phyloP scores from a whole-genome alignment of 2,113 vertebrate genomes.

The Urocitellus parryii region DNA sequence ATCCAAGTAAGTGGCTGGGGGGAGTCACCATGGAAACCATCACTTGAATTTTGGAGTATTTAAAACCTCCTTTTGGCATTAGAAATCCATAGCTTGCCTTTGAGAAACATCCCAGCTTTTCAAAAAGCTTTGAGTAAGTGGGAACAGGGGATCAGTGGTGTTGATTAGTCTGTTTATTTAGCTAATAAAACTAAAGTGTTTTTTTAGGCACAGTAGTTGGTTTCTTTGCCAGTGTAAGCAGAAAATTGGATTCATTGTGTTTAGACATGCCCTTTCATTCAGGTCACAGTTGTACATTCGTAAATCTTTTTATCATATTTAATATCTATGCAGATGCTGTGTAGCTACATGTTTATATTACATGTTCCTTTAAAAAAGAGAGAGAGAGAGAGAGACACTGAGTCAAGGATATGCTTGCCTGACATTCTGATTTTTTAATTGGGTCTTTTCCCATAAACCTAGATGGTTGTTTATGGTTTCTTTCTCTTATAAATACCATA shows the following conservation, averaged over 20 bases:
- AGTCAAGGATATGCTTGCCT: conserved; percentile 35
- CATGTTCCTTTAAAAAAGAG: conserved; percentile 26
- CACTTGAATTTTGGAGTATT: conserved; percentile 22
- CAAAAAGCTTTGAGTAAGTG: conserved; percentile 24
- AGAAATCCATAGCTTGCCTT: conserved; percentile 39
- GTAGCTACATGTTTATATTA: conserved; percentile 66
- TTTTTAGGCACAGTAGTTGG: conserved; percentile 53
- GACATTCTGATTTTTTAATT: conserved; percentile 53
- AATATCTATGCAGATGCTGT: conserved; percentile 76
- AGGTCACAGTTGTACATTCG: conserved; percentile 67
- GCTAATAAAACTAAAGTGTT: conserved; percentile 72
- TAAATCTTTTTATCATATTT: conserved; percentile 75
- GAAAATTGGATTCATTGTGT: conserved; percentile 76
- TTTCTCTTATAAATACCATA: conserved; percentile 49
- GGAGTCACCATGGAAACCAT: conserved; percentile 35
- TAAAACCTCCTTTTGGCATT: conserved; percentile 10
- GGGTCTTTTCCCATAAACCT: conserved; percentile 55
- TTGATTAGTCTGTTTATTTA: conserved; percentile 62
- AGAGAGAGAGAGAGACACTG: not conserved
- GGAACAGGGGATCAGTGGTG: not conserved
- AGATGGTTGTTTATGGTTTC: conserved; percentile 28
- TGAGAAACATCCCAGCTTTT: conserved; percentile 51
- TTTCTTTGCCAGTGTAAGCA: conserved; percentile 74
- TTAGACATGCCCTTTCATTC: conserved; percentile 77
- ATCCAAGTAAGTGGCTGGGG: not conserved